Conservation (phyloP, 2,797 vertebrate species). For the Myotis vivesi region DNA sequence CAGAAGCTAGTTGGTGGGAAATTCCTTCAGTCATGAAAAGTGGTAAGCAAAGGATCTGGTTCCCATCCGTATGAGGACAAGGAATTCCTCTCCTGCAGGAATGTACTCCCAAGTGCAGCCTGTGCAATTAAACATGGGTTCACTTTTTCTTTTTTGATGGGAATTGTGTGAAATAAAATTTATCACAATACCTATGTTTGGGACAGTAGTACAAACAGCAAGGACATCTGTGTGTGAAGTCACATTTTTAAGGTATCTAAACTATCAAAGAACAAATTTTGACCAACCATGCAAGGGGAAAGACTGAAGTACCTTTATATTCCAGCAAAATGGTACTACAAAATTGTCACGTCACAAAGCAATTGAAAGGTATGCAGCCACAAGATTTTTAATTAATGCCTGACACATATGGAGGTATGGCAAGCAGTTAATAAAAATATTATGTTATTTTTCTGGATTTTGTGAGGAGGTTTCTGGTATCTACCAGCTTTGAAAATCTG, state of each 20-base stretch:
- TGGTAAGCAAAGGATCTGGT: neutral
- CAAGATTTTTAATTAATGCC: neutral
- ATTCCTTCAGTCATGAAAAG: neutral
- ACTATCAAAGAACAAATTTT: neutral
- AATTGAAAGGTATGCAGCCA: neutral
- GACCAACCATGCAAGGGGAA: neutral
- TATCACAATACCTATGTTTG: neutral
- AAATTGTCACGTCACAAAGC: no score
- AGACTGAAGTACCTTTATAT: neutral
- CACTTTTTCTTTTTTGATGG: neutral
- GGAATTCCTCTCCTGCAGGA: neutral
- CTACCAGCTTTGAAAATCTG: neutral
- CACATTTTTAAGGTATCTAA: neutral
- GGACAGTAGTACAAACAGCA: neutral
- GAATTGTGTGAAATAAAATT: no score
- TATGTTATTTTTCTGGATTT: neutral
- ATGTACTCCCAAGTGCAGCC: rapidly evolving
- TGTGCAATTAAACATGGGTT: neutral
- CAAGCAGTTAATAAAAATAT: neutral
- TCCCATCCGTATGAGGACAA: rapidly evolving
- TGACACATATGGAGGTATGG: neutral
- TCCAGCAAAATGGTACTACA: neutral
- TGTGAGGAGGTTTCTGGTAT: neutral
- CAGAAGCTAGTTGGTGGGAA: neutral
- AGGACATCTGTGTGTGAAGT: neutral